Percentiles rank a stretch among this genome's conserved stretches.
Conservation (phyloP, 2,888 invertebrate genomes). For the Panopea generosa region DNA sequence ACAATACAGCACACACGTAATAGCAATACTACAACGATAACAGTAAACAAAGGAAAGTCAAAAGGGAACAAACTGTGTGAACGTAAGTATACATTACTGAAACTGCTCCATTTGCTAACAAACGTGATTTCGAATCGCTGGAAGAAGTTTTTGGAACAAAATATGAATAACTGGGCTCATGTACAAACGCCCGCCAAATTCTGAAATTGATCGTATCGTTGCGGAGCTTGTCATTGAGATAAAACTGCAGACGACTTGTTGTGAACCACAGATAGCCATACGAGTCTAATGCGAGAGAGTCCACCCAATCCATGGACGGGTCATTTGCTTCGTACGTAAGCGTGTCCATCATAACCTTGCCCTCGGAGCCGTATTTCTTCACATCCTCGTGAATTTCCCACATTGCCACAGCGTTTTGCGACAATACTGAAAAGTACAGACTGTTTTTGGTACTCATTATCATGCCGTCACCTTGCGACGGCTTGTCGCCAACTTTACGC, state of each 20-base stretch:
- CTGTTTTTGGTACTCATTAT: conserved; percentile 66
- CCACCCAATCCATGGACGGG: conserved; percentile 72
- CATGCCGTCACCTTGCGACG: conserved; percentile 70
- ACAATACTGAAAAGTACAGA: conserved; percentile 71
- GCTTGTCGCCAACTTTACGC: conserved; percentile 68
- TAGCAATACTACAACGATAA: too few species aligned
- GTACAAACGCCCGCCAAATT: conserved; percentile 63
- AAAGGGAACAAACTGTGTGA: too few species aligned
- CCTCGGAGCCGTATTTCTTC: conserved; percentile 50
- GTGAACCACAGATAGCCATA: conserved; percentile 75
- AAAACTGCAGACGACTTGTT: conserved; percentile 69
- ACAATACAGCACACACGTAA: too few species aligned
- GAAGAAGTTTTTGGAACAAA: conserved; percentile 20
- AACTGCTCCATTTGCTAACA: too few species aligned
- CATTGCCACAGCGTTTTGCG: conserved; percentile 68
- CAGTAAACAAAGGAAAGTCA: too few species aligned
- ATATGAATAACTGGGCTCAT: conserved; percentile 62
- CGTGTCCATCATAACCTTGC: conserved; percentile 48
- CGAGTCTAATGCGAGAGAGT: conserved; percentile 71
- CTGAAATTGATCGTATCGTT: conserved; percentile 58
- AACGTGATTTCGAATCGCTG: too few species aligned
- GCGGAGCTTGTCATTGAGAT: conserved; percentile 46
- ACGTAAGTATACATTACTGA: too few species aligned
- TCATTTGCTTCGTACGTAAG: conserved; percentile 59
- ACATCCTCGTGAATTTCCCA: conserved; percentile 65